Conservation (phyloP, 2,888 invertebrate genomes). For the Poecilus cupreus region DNA sequence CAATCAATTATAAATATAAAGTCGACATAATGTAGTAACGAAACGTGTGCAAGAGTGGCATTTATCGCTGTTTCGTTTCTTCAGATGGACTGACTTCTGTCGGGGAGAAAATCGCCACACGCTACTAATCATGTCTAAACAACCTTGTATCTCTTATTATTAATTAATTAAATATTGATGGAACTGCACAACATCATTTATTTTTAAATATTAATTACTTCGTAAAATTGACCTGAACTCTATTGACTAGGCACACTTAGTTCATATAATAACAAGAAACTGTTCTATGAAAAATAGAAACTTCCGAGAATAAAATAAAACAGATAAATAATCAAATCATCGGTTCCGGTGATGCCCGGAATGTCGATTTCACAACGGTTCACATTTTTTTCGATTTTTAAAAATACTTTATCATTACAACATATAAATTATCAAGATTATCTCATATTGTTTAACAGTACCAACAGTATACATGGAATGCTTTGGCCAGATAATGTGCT, state of each 20-base stretch:
- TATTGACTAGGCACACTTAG: slow-evolving; percentile 81
- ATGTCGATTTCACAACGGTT: slow-evolving; percentile 65
- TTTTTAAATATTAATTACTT: slow-evolving; percentile 69
- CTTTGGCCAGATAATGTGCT: slow-evolving; percentile 74
- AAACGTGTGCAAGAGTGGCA: slow-evolving; percentile 51
- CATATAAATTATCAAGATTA: slow-evolving; percentile 73
- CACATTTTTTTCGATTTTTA: slow-evolving; percentile 71
- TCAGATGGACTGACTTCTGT: too few species aligned
- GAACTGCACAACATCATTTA: slow-evolving; percentile 70
- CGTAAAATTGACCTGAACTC: slow-evolving; percentile 78
- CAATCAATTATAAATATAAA: slow-evolving; percentile 68
- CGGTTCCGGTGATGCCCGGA: slow-evolving; percentile 65
- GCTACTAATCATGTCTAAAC: slow-evolving; percentile 63
- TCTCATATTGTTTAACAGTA: slow-evolving; percentile 72
- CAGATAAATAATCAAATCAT: slow-evolving; percentile 71
- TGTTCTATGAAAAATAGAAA: slow-evolving; percentile 75
- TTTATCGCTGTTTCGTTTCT: background rate
- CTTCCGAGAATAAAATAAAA: slow-evolving; percentile 73
- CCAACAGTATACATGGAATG: slow-evolving; percentile 74
- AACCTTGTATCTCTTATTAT: slow-evolving; percentile 63
- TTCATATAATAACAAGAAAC: slow-evolving; percentile 77
- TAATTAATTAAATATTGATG: slow-evolving; percentile 66
- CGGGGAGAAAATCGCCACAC: background rate
- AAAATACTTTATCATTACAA: slow-evolving; percentile 73
- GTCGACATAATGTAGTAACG: slow-evolving; percentile 65